phyloP scores from a whole-genome alignment of 1,140 invertebrate genomes.

The Pseudoatta argentina region DNA sequence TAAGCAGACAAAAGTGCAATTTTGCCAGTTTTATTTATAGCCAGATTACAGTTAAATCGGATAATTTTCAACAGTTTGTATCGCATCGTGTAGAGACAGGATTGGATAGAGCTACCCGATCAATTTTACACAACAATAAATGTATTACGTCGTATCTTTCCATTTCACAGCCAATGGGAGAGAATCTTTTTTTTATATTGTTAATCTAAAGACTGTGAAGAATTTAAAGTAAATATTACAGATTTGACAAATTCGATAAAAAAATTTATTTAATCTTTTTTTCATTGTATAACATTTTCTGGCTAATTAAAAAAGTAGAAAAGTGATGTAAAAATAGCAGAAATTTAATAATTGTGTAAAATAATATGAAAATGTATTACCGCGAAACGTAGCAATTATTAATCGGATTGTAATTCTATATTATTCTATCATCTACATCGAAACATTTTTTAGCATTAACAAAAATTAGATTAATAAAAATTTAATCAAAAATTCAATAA shows the following conservation, averaged over 20 bases:
- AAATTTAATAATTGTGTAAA: not conserved
- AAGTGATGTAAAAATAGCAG: not conserved
- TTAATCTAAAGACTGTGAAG: not conserved
- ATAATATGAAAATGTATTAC: not conserved
- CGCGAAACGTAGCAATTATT: not conserved
- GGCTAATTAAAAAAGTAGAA: not conserved
- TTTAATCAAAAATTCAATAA: not conserved
- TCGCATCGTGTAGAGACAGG: constrained; percentile 1
- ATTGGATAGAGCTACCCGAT: constrained; percentile 16
- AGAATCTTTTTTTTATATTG: constrained; percentile 3
- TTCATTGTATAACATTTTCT: not conserved
- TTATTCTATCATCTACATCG: not conserved
- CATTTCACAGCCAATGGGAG: not conserved
- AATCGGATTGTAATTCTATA: not conserved
- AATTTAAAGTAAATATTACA: not conserved
- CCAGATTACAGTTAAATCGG: constrained; percentile 44
- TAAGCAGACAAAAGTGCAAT: constrained; percentile 35
- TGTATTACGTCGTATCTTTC: not conserved
- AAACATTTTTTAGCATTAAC: not conserved
- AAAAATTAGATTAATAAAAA: constrained; percentile 11
- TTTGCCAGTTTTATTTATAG: constrained; percentile 23
- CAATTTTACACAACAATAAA: constrained; percentile 36
- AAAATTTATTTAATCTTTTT: not conserved
- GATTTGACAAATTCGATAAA: not conserved
- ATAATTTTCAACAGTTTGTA: constrained; percentile 37